Evolutionary conservation across 2,888 invertebrate genomes (phyloP), one percentile per base, ranked within the genome.

Genomic region (Hetaerina titia): DNA sequence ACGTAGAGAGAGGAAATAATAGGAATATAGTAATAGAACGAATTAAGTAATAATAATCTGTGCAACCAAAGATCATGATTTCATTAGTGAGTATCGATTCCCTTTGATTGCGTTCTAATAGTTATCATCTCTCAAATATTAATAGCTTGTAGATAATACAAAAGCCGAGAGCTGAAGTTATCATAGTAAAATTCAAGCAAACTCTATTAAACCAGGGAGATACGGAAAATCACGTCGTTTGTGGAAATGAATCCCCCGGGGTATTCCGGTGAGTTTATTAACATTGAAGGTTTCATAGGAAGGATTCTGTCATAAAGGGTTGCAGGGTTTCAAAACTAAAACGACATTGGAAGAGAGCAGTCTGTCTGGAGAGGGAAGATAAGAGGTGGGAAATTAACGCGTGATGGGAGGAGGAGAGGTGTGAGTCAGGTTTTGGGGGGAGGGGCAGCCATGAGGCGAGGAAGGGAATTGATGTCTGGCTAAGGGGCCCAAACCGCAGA

Each of bases 381-480:
- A 60, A 17, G 2, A 60, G 60, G 60, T 15, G 81, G 81, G n/a
- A 11, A 31, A 81, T 81, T 31, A 31, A 22, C 81, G 81, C 31
- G 25, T 31, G 25, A 45, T 45, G 45, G 45, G 45, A 45, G 45
- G 45, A 45, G 45, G 25, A 31, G n/a, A 69, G 69, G 69, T 69
- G 69, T 69, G 22, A 69, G 69, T n/a, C 69, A 69, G n/a, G 8
- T n/a, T 11, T 45, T 81, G 31, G 4, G 81, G 81, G 31, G 31
- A 25, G 81, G 13, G 22, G 17, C 45, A 45, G 45, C 45, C 45
- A 45, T 45, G 45, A 45, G 60, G 60, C 60, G 1, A 17, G 60
- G 13, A 60, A 60, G 81, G 81, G 31, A 81, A 31, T 81, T 81
- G 81, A 81, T 81, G 81, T 31, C 81, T 81, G 81, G 31, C 74